phyloP scores from a whole-genome alignment of 2,797 vertebrate genomes.

The Xenopus petersii region DNA sequence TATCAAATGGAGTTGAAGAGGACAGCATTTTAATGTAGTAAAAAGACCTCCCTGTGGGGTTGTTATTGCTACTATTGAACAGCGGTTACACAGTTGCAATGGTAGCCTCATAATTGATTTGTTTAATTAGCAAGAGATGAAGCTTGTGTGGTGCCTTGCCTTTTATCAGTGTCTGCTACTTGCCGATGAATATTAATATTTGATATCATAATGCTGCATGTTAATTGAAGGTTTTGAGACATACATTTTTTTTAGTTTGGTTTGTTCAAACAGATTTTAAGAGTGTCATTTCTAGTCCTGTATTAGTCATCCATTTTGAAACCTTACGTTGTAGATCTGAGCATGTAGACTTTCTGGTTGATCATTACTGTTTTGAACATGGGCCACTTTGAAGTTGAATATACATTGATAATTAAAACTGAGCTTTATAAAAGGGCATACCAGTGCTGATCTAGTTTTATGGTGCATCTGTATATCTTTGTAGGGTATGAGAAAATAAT shows the following conservation, averaged over 20 bases:
- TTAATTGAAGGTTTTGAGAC: slow-evolving; percentile 6
- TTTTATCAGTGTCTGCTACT: slow-evolving; percentile 72
- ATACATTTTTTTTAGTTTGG: slow-evolving; percentile 2
- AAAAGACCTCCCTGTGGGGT: slow-evolving; percentile 86
- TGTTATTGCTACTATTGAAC: slow-evolving; percentile 88
- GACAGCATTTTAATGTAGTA: slow-evolving; percentile 90
- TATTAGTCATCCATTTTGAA: background rate
- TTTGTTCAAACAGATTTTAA: slow-evolving; percentile 3
- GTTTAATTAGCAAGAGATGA: slow-evolving; percentile 98
- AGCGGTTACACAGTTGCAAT: slow-evolving; percentile 94
- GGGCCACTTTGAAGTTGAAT: too few species aligned
- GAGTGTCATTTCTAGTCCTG: background rate
- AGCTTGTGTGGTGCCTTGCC: slow-evolving; percentile 81
- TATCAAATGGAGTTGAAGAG: slow-evolving; percentile 92
- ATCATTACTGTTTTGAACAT: too few species aligned
- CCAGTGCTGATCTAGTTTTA: too few species aligned
- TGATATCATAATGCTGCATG: slow-evolving; percentile 65
- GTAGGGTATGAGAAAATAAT: too few species aligned
- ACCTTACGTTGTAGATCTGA: too few species aligned
- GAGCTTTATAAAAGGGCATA: too few species aligned
- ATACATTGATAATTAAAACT: too few species aligned
- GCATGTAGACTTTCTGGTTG: too few species aligned
- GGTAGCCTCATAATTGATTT: slow-evolving; percentile 98
- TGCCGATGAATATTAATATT: slow-evolving; percentile 65
- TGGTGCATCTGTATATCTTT: too few species aligned